Conservation (phyloP, 2,797 vertebrate species). For the Scyliorhinus canicula region DNA sequence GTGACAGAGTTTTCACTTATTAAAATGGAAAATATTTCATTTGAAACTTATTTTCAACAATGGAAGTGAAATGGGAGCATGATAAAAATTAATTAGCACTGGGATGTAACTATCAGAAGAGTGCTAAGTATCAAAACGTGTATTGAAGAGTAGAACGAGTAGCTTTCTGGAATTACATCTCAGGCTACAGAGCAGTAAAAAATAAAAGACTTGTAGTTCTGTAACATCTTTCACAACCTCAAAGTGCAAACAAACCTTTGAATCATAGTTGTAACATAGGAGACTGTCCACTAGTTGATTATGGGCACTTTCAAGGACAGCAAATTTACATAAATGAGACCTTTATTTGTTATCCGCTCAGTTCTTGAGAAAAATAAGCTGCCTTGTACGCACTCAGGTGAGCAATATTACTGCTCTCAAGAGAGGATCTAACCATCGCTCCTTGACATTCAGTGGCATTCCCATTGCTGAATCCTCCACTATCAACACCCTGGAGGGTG, state of each 20-base stretch:
- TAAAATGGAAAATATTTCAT: background rate
- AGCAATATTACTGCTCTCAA: background rate
- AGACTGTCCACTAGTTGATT: background rate
- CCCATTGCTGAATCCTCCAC: too few relatives aligned
- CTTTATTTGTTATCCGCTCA: background rate
- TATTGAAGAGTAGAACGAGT: background rate
- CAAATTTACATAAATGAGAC: background rate
- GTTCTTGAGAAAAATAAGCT: background rate
- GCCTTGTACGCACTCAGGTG: background rate
- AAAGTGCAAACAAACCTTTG: background rate
- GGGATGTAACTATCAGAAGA: background rate
- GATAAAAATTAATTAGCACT: background rate
- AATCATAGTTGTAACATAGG: background rate
- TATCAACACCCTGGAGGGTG: too few relatives aligned
- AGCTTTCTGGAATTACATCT: background rate
- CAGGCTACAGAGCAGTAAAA: background rate
- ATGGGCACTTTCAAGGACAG: background rate
- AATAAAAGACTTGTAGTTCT: background rate
- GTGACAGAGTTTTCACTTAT: background rate
- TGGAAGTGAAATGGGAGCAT: background rate
- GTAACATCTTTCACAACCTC: background rate
- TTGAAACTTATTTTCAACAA: background rate
- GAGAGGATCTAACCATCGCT: too few relatives aligned
- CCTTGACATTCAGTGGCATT: too few relatives aligned
- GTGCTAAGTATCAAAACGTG: background rate